phyloP scores from a whole-genome alignment of 1,140 invertebrate genomes.

The Caenorhabditis elegans region DNA sequence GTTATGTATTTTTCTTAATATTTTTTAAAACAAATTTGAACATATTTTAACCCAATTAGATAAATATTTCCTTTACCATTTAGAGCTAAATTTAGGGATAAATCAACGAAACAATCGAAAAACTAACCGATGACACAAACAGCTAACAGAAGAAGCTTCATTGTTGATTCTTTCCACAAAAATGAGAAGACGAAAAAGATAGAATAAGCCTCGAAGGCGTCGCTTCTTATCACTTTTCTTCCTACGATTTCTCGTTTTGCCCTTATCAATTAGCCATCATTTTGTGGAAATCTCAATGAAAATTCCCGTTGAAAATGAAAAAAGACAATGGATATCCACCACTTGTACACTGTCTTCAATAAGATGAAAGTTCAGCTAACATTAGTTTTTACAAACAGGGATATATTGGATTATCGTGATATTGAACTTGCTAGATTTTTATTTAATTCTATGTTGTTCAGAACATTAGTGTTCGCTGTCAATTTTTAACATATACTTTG shows the following conservation, averaged over 20 bases:
- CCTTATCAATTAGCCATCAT: constrained; percentile 19
- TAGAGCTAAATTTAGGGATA: too few relatives aligned
- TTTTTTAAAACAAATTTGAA: too few relatives aligned
- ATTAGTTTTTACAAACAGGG: too few relatives aligned
- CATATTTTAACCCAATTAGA: too few relatives aligned
- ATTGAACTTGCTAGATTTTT: too few relatives aligned
- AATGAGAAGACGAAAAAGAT: background rate
- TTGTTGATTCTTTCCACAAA: background rate
- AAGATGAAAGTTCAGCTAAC: constrained; percentile 8
- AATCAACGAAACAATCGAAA: background rate
- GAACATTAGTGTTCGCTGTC: too few relatives aligned
- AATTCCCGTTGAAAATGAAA: background rate
- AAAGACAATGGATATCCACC: background rate
- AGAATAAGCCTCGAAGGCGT: constrained; percentile 15
- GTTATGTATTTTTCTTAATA: too few relatives aligned
- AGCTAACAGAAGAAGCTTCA: constrained; percentile 18
- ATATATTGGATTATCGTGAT: too few relatives aligned
- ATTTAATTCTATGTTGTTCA: too few relatives aligned
- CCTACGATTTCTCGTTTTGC: background rate
- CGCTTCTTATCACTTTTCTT: background rate
- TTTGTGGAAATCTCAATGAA: background rate
- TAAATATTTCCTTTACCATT: too few relatives aligned
- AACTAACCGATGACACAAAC: constrained; percentile 13
- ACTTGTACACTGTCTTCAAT: background rate
- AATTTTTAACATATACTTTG: too few relatives aligned